Base-by-base conservation (phyloP, 2,797 vertebrate genomes). In the Chaetodon trifasciatus region DNA sequence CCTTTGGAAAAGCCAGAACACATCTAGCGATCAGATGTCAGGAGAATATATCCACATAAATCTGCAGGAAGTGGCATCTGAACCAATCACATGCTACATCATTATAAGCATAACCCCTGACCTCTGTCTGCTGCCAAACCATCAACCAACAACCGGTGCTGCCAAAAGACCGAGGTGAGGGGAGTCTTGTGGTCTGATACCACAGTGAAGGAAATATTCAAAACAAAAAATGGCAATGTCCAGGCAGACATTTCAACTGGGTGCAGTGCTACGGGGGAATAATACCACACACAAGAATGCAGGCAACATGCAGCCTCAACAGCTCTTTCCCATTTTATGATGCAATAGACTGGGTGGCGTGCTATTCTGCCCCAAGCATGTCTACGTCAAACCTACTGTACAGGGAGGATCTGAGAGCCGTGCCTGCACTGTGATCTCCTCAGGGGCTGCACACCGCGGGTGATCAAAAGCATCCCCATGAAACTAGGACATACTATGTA, bases 401-500 rank as follows among this genome's bases (percentile, higher is more conserved):
- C 39, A 37, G 39, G 55, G 75, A 70, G 62, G 84, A 80, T 87
- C 79, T 85, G 56, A 84, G 80, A 44, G 46, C 58, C 11, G 67
- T 16, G 61, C 55, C 61, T 61, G 52, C 62, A 44, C 82, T 87
- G 70, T 88, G 88, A 88, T 88, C 83, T 89, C 84, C 71, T 56
- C 71, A 46, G 78, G 76, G 70, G 81, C 42, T 70, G 37, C 56
- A 57, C 76, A 46, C 84, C 16, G 19, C 4, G 1, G 70, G 79
- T 56, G 86, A 91, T 90, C 85, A 87, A 80, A 87, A 76, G 71
- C 81, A 70, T 69, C 75, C 80, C 73, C 77, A 19, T 81, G 76
- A 80, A 87, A 81, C 82, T 5, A 61, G 64, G 66, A 75, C 67
- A 52, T 32, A 69, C 77, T 73, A 75, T 79, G 82, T 76, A 35